Base-by-base conservation (phyloP, 2,113 vertebrate species). In the Scomber japonicus region DNA sequence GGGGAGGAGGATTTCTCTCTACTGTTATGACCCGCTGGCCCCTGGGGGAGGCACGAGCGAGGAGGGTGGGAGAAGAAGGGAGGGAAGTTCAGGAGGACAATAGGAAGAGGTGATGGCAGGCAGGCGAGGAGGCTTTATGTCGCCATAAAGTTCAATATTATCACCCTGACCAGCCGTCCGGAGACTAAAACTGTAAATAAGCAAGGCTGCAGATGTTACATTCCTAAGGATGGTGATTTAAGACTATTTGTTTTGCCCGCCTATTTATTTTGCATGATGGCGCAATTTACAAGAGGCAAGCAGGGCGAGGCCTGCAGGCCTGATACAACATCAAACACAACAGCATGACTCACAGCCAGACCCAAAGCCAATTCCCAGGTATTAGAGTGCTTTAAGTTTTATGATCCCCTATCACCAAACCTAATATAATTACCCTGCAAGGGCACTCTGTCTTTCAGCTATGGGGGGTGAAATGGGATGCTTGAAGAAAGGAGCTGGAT, bases 381-480 rank as follows among this genome's bases (percentile, higher is more conserved):
- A 95, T 94, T 93, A 93, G 91, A 95, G 94, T 93, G 86, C 91
- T 94, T 92, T 89, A 91, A 92, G 92, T 95, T 96, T 96, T 95
- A 95, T 92, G 94, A 94, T 92, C 89, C 82, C 81, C 76, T 91
- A 93, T 92, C 89, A 80, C 91, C 86, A 89, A 94, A 92, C 92
- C 86, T 91, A 94, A 95, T 94, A 94, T 95, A 96, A 95, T 95
- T 95, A 95, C 89, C 86, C 89, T 64, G 78, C 95, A 96, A 95
- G 95, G 95, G 90, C 94, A 93, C 86, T 90, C 77, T 57, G 94
- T 95, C 95, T 94, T 96, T 96, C 92, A 94, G 94, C 84, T 78
- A 51, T n/a, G 14, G 67, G 80, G 79, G 83, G 71, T 21, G 75
- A 83, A 85, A 90, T 79, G 86, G 84, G 82, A 81, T 78, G 68